A percentile compares a stretch with the other conserved stretches of the same genome.
These are phyloP conservation scores for Cotesia chilonis DNA, from an alignment of 1,140 invertebrate genomes.

Conservation along the genomic window DNA sequence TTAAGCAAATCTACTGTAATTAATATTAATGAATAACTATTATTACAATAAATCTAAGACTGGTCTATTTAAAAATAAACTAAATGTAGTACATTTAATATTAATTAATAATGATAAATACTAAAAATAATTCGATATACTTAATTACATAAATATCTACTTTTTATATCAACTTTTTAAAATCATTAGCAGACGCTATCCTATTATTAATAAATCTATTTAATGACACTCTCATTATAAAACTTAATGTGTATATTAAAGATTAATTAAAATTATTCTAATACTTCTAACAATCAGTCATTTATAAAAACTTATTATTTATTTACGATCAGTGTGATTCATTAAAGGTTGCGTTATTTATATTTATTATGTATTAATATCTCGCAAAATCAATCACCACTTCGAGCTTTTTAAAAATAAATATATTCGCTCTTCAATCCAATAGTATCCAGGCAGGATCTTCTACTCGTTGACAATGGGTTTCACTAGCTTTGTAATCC, in stretches of 20 bases:
- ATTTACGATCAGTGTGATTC: no score
- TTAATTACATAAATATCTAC: conserved; percentile 38
- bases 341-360: no score
- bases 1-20: conserved; percentile 25
- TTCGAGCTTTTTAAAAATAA: conserved; percentile 18
- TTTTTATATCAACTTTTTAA: conserved; percentile 23
- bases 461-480: conserved; percentile 42
- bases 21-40: conserved; percentile 2
- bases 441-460: conserved; percentile 31
- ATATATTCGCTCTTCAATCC: conserved; percentile 28
- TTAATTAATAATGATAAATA: conserved; percentile 17
- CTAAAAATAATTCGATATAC: conserved; percentile 1
- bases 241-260: not conserved
- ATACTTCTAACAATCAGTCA: not conserved
- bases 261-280: not conserved
- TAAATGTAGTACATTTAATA: not conserved
- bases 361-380: no score
- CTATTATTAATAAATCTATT: conserved; percentile 11
- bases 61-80: conserved; percentile 15
- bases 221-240: not conserved
- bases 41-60: conserved; percentile 21
- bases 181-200: conserved; percentile 28
- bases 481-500: conserved; percentile 32
- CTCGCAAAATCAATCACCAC: conserved; percentile 2
- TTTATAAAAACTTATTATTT: not conserved